These are phyloP conservation scores for Galeopsomyia nigrocyanea DNA, from an alignment of 2,888 invertebrate genomes.

Conservation along the genomic window DNA sequence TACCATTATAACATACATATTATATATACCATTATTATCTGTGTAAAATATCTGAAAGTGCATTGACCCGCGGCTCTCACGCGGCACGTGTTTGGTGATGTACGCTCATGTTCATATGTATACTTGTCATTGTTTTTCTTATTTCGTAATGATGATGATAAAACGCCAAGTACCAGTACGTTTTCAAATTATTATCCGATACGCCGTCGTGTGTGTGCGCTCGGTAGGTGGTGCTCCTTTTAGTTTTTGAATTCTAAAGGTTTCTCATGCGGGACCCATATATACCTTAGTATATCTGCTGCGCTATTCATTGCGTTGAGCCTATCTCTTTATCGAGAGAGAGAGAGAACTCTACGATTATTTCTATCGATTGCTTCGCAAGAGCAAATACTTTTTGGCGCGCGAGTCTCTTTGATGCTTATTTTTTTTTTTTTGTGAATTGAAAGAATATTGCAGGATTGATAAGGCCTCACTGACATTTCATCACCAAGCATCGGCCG, in stretches of 20 bases:
- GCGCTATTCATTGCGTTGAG: slow-evolving; percentile 18
- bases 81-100: slow-evolving; percentile 66
- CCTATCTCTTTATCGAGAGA: too few species aligned
- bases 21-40: neutral
- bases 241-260: neutral
- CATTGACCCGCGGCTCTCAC: slow-evolving; percentile 41
- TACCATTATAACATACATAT: neutral
- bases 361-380: slow-evolving; percentile 28
- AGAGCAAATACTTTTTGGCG: slow-evolving; percentile 6
- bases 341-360: neutral
- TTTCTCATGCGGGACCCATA: slow-evolving; percentile 44
- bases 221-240: slow-evolving; percentile 14
- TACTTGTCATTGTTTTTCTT: slow-evolving; percentile 29
- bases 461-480: slow-evolving; percentile 14
- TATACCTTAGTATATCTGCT: neutral
- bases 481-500: slow-evolving; percentile 65
- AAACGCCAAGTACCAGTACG: slow-evolving; percentile 58
- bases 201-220: slow-evolving; percentile 1
- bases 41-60: slow-evolving; percentile 29
- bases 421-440: neutral
- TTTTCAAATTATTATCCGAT: slow-evolving; percentile 48
- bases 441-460: neutral
- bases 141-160: neutral
- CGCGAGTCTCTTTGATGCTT: neutral
- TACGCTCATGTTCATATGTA: slow-evolving; percentile 38